Evolutionary conservation across 2,113 vertebrate genomes (phyloP), one percentile per base, ranked within the genome.

Genomic region (Paracanthobrama guichenoti): DNA sequence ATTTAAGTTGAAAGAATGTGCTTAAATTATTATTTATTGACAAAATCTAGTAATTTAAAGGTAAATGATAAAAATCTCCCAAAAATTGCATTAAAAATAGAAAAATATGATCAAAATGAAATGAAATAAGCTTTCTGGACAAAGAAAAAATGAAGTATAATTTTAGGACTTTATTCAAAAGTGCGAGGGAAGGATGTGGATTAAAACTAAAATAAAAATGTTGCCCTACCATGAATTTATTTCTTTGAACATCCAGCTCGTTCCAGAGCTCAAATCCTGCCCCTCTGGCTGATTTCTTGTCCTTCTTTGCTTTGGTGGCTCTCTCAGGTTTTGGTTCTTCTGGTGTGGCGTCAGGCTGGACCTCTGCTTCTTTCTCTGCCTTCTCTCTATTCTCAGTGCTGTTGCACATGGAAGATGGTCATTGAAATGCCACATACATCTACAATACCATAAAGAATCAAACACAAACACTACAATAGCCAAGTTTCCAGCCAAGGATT

Each of bases 191-290:
- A 31, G 3, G 31, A 31, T n/a, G n/a, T n/a, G n/a, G n/a, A n/a
- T 31, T 1, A 31, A 3, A 31, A 31, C 31, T 31, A 73, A 35
- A 48, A 44, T 44, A 44, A 44, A 14, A 6, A 10, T 0, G 48
- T 69, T n/a, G 3, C 20, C 85, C 91, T 82, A 98, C 97, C 97
- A 97, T 93, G 72, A 97, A 97, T 86, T 97, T 97, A 83, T 93
- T 96, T 79, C 96, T 95, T 84, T 98, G 96, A 11, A 95, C 93
- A 88, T 98, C 97, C 89, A 98, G 90, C 86, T 98, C 96, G n/a
- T 92, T 94, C 97, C 97, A 98, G 85, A 98, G 96, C 69, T 97
- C 95, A 66, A 94, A 94, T 18, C 94, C 93, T 59, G 75, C 90
- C 0, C 88, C 84, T 13, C 67, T 82, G 24, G 89, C 91, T 1